phyloP scores from a whole-genome alignment of 92 coral and sea anemone genomes.

The Diadumene lineata region DNA sequence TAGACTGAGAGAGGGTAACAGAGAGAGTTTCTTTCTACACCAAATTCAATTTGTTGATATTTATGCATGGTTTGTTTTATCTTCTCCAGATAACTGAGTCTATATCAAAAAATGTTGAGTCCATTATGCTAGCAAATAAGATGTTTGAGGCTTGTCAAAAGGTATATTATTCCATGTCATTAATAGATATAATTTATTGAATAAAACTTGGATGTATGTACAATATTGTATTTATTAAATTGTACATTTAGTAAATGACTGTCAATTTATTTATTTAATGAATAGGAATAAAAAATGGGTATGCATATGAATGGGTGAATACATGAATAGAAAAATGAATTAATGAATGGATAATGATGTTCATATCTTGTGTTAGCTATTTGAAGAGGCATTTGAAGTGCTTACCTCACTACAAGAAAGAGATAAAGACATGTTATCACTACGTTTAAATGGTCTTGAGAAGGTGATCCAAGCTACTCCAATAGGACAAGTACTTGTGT shows the following conservation, averaged over 20 bases:
- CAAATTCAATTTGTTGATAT: neutral
- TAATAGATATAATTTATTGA: too few species aligned
- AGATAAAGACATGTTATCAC: constrained; percentile 25
- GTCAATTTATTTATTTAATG: too few species aligned
- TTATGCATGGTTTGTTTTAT: neutral
- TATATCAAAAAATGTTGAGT: constrained; percentile 40
- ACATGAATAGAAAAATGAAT: too few species aligned
- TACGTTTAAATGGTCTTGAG: constrained; percentile 64
- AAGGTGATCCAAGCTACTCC: constrained; percentile 69
- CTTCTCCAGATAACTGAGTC: constrained; percentile 34
- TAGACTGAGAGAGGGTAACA: too few species aligned
- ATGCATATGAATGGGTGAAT: neutral
- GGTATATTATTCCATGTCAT: too few species aligned
- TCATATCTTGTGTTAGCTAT: constrained; percentile 47
- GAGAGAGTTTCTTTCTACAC: too few species aligned
- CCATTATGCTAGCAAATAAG: constrained; percentile 55
- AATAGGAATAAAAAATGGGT: neutral
- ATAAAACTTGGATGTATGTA: too few species aligned
- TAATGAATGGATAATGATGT: neutral
- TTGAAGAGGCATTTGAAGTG: constrained; percentile 67
- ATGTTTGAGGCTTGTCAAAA: constrained; percentile 68
- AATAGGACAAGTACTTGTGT: constrained; percentile 73
- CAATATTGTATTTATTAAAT: too few species aligned
- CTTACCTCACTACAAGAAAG: constrained; percentile 56
- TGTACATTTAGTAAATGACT: too few species aligned